These are phyloP conservation scores for Morinoia aosen DNA, from an alignment of 2,888 invertebrate species.

Conservation along the genomic window DNA sequence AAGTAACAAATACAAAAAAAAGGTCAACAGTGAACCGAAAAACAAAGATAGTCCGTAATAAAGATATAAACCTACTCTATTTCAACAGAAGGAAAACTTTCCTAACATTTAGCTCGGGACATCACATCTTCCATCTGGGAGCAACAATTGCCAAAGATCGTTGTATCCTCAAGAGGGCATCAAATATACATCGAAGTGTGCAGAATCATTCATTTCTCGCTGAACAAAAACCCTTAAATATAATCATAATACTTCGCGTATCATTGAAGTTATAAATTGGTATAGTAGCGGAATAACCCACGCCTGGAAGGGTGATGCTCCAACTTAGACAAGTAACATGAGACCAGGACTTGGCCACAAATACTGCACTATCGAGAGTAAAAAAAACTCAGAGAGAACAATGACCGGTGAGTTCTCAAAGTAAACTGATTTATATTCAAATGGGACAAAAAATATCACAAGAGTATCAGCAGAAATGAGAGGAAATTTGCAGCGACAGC, in stretches of 20 bases:
- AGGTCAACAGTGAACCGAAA: too few relatives aligned
- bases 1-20: too few relatives aligned
- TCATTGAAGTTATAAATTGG: background rate
- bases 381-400: background rate
- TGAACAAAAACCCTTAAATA: background rate
- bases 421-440: background rate
- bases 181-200: background rate
- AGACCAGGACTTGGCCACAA: background rate
- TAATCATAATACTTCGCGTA: background rate
- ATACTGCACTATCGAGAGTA: background rate
- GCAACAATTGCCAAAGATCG: too few relatives aligned
- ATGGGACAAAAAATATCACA: background rate
- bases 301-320: background rate
- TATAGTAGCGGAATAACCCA: background rate
- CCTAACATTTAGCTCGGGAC: too few relatives aligned
- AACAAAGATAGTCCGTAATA: too few relatives aligned
- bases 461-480: background rate
- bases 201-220: background rate
- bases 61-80: too few relatives aligned
- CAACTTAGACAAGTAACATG: background rate
- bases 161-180: too few relatives aligned
- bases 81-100: too few relatives aligned
- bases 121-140: too few relatives aligned
- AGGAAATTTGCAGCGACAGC: background rate
- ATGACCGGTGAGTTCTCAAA: background rate